phyloP scores from a whole-genome alignment of 2,888 invertebrate species.

The Deilephila elpenor region DNA sequence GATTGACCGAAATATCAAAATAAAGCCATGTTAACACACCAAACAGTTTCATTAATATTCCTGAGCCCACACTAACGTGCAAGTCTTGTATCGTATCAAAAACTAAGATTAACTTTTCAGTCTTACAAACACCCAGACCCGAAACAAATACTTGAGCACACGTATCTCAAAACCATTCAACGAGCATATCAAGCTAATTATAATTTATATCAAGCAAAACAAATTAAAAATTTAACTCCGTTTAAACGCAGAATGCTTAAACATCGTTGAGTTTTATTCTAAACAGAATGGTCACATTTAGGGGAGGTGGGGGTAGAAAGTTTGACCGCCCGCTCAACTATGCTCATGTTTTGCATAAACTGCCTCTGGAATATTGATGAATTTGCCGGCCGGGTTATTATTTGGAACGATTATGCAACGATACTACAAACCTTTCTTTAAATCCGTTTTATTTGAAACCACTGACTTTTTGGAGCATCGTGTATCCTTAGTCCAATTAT shows the following conservation, averaged over 20 bases:
- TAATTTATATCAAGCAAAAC: background rate
- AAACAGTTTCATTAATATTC: no score
- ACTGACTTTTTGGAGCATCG: no score
- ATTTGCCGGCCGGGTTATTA: constrained; percentile 17
- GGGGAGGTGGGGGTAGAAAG: constrained; percentile 14
- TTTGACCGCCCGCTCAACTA: constrained; percentile 32
- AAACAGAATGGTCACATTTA: constrained; percentile 21
- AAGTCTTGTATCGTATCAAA: no score
- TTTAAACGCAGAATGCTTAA: background rate
- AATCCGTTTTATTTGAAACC: no score
- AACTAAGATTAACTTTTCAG: no score
- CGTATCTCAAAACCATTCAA: no score
- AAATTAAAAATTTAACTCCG: constrained; percentile 2
- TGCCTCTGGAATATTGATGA: constrained; percentile 42
- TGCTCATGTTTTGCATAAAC: constrained; percentile 41
- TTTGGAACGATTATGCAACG: constrained; percentile 12
- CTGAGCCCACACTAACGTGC: no score
- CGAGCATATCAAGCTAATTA: background rate
- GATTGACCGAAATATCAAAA: no score
- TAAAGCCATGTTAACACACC: no score
- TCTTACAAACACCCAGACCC: no score
- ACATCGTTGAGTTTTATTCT: background rate
- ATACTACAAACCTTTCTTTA: background rate
- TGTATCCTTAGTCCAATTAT: no score
- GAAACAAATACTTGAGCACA: no score